Conservation (phyloP, 2,113 vertebrate genomes). For the Panthera uncia region DNA sequence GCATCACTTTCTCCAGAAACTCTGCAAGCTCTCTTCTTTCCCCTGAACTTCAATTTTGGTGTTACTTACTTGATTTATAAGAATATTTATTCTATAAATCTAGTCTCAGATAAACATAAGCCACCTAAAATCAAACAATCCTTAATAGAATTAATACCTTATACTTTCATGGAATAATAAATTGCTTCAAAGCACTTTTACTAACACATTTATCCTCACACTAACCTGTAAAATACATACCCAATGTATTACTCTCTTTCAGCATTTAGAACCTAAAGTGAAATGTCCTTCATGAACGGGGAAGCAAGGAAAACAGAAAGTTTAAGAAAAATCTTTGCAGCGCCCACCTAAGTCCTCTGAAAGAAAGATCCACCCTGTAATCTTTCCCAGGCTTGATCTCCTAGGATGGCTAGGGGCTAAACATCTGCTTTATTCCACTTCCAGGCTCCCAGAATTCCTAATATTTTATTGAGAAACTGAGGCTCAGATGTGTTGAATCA, state of each 20-base stretch:
- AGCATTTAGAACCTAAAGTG: background rate
- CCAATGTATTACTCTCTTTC: background rate
- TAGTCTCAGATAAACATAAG: background rate
- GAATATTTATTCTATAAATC: background rate
- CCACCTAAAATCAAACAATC: background rate
- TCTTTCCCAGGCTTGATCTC: background rate
- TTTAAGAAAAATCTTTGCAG: background rate
- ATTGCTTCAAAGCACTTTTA: background rate
- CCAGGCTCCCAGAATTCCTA: background rate
- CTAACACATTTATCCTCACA: background rate
- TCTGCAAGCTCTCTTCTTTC: background rate
- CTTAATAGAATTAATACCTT: background rate
- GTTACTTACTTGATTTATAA: background rate
- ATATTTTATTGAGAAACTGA: background rate
- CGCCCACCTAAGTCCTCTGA: background rate
- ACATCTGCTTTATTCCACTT: background rate
- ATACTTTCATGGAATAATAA: background rate
- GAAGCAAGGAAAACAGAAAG: background rate
- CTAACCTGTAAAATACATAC: background rate
- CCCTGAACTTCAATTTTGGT: background rate
- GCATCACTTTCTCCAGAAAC: background rate
- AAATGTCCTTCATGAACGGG: background rate
- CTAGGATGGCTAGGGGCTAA: background rate
- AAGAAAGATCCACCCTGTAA: accelerated
- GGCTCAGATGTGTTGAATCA: background rate